Conservation (phyloP, 2,888 invertebrate genomes). For the Spilosoma lubricipeda region DNA sequence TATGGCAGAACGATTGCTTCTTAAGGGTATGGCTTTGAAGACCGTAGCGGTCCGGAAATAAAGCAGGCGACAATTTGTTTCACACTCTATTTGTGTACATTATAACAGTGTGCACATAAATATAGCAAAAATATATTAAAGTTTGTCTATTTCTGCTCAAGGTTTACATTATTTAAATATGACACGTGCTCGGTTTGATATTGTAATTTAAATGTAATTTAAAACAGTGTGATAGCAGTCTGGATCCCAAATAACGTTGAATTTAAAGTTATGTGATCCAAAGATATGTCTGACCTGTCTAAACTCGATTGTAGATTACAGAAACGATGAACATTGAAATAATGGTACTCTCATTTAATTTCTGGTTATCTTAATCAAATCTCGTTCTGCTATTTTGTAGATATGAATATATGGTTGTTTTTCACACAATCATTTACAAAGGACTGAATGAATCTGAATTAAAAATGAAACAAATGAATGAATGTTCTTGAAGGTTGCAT, state of each 20-base stretch:
- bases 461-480: too few relatives aligned
- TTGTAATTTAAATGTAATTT: background rate
- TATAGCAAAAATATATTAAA: too few relatives aligned
- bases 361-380: background rate
- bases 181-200: background rate
- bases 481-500: too few relatives aligned
- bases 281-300: conserved; percentile 5
- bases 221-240: background rate
- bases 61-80: too few relatives aligned
- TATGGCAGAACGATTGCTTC: too few relatives aligned
- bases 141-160: background rate
- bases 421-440: background rate
- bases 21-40: too few relatives aligned
- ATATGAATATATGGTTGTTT: background rate
- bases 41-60: too few relatives aligned
- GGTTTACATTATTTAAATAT: too few relatives aligned
- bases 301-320: background rate
- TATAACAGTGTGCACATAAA: too few relatives aligned
- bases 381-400: background rate
- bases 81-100: too few relatives aligned
- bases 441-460: too few relatives aligned
- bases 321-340: background rate
- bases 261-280: background rate
- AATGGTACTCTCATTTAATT: conserved; percentile 3
- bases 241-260: background rate